These are phyloP conservation scores for Triplophysa tibetana DNA, from an alignment of 2,113 vertebrate species.

Conservation along the genomic window DNA sequence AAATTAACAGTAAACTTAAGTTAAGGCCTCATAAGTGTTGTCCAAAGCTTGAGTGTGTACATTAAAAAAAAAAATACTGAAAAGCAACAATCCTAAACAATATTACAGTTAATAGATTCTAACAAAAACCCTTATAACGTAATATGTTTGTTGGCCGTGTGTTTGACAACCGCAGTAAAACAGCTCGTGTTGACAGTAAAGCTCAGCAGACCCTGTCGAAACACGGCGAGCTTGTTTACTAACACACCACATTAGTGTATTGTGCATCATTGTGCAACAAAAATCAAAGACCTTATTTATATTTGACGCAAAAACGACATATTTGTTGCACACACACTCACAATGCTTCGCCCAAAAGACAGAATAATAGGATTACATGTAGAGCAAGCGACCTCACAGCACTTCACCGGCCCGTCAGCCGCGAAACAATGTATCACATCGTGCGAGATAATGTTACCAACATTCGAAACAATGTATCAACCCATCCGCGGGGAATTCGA, in stretches of 20 bases:
- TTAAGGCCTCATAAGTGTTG: neutral
- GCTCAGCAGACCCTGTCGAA: neutral
- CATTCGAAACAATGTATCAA: conserved; percentile 1
- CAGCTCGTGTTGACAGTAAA: too few species aligned
- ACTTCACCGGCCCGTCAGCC: conserved; percentile 37
- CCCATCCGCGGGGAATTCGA: conserved; percentile 3
- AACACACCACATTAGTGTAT: neutral
- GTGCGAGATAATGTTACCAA: neutral
- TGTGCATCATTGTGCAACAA: conserved; percentile 12
- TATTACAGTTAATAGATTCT: neutral
- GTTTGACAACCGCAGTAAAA: too few species aligned
- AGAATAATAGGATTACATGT: conserved; percentile 64
- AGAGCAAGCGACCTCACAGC: conserved; percentile 33
- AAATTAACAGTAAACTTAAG: neutral
- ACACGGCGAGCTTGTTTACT: neutral
- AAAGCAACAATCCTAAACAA: neutral
- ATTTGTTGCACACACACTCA: neutral
- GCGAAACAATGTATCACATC: conserved; percentile 32
- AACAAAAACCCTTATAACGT: neutral
- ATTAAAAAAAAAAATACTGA: neutral
- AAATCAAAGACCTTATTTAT: neutral
- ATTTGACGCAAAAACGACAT: neutral
- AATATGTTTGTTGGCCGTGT: too few species aligned
- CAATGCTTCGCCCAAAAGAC: conserved; percentile 5
- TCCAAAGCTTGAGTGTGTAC: neutral